These are phyloP conservation scores for Aldrovandia affinis DNA, from an alignment of 2,797 vertebrate genomes.

Conservation along the genomic window DNA sequence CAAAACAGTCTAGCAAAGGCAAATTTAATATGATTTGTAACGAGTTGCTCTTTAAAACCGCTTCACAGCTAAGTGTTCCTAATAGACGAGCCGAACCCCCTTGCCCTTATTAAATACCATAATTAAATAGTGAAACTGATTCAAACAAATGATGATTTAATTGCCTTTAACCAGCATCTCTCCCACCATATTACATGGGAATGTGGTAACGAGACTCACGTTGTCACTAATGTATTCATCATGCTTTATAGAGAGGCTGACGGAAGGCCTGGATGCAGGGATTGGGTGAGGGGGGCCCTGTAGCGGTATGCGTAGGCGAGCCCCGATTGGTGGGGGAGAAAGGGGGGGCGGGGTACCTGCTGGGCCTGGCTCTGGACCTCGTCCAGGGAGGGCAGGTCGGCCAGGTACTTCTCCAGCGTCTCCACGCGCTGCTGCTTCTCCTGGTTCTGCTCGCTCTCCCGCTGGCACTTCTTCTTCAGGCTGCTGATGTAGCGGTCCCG, in stretches of 20 bases:
- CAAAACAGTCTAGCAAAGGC: neutral
- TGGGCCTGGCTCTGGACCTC: conserved; percentile 85
- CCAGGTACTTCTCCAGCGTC: conserved; percentile 93
- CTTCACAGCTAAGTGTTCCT: neutral
- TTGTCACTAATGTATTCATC: neutral
- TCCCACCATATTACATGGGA: neutral
- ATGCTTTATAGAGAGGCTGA: neutral
- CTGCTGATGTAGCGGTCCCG: conserved; percentile 93
- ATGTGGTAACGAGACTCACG: neutral
- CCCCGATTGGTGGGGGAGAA: neutral
- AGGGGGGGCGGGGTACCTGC: conserved; percentile 71
- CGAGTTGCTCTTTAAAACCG: neutral
- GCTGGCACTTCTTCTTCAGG: conserved; percentile 92
- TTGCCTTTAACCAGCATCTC: neutral
- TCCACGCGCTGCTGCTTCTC: conserved; percentile 93
- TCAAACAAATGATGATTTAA: neutral
- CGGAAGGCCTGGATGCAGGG: neutral
- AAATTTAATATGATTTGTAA: neutral
- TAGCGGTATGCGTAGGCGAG: neutral
- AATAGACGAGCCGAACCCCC: neutral
- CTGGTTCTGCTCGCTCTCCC: conserved; percentile 88
- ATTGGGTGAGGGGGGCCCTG: neutral
- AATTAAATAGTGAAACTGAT: neutral
- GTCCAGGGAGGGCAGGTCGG: conserved; percentile 89
- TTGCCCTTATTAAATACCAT: neutral